phyloP scores from a whole-genome alignment of 2,113 vertebrate species.

The Spermophilus dauricus region DNA sequence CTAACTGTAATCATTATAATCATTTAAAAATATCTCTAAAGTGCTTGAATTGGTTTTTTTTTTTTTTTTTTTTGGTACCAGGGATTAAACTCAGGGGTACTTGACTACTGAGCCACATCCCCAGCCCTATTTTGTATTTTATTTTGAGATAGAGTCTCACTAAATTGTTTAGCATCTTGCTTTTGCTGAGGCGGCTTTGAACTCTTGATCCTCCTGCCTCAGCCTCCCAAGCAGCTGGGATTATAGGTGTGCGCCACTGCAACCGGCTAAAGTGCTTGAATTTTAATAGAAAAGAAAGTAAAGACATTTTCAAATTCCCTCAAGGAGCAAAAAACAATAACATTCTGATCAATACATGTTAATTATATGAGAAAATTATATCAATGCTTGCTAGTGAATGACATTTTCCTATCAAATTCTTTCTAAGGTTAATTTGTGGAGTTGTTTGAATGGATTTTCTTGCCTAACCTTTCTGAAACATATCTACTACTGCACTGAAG shows the following conservation, averaged over 20 bases:
- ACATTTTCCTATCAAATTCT: background rate
- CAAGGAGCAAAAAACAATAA: background rate
- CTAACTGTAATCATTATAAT: background rate
- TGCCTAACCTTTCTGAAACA: constrained; percentile 14
- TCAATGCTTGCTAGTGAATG: constrained; percentile 8
- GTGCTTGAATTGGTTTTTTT: background rate
- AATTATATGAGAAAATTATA: constrained; percentile 27
- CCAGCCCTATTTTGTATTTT: too few relatives aligned
- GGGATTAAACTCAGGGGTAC: too few relatives aligned
- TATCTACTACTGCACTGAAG: background rate
- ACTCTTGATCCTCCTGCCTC: too few relatives aligned
- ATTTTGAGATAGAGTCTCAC: too few relatives aligned
- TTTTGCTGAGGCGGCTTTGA: too few relatives aligned
- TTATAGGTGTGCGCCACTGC: too few relatives aligned
- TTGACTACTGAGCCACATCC: too few relatives aligned
- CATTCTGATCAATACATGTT: constrained; percentile 36
- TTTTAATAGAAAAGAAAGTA: constrained; percentile 46
- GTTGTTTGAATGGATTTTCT: background rate
- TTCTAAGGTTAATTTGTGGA: background rate
- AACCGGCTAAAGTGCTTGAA: background rate
- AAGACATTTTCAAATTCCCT: constrained; percentile 44
- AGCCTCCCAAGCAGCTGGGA: too few relatives aligned
- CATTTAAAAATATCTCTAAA: background rate
- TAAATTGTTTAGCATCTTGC: too few relatives aligned
- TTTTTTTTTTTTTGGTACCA: too few relatives aligned